Percentiles rank a stretch among this genome's conserved stretches.
Conservation (phyloP, 2,888 invertebrate species). For the Chorisops tibialis region DNA sequence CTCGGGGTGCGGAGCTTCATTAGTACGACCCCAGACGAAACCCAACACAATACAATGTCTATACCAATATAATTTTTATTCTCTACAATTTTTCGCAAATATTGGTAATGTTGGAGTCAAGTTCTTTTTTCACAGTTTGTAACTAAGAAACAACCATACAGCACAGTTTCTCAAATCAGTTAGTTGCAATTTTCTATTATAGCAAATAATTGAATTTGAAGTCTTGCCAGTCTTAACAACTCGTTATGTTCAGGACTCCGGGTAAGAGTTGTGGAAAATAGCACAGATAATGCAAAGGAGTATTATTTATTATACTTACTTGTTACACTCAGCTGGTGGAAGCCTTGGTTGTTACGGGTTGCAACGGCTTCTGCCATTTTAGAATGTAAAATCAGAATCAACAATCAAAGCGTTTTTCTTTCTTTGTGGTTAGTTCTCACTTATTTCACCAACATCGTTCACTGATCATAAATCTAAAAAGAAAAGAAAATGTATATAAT, state of each 20-base stretch:
- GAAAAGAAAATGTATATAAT: not conserved
- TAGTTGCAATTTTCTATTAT: too few relatives aligned
- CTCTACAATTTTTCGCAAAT: too few relatives aligned
- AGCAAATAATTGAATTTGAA: too few relatives aligned
- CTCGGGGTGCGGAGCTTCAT: too few relatives aligned
- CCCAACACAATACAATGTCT: too few relatives aligned
- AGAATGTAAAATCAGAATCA: slow-evolving; percentile 8
- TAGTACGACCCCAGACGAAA: too few relatives aligned
- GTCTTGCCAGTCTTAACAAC: too few relatives aligned
- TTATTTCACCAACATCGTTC: not conserved
- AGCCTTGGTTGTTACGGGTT: slow-evolving; percentile 51
- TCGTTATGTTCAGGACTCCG: too few relatives aligned
- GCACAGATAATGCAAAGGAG: too few relatives aligned
- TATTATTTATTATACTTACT: slow-evolving; percentile 60
- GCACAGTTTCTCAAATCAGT: not conserved
- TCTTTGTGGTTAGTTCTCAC: slow-evolving; percentile 1
- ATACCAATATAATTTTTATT: too few relatives aligned
- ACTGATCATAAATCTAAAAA: not conserved
- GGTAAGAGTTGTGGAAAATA: too few relatives aligned
- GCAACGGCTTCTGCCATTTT: slow-evolving; percentile 19
- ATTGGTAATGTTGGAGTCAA: too few relatives aligned
- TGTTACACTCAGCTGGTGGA: slow-evolving; percentile 66
- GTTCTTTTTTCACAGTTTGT: not conserved
- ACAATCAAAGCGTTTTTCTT: not conserved
- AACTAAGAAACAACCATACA: not conserved